Conservation (phyloP, 2,888 invertebrate genomes). For the Eilema caniola region DNA sequence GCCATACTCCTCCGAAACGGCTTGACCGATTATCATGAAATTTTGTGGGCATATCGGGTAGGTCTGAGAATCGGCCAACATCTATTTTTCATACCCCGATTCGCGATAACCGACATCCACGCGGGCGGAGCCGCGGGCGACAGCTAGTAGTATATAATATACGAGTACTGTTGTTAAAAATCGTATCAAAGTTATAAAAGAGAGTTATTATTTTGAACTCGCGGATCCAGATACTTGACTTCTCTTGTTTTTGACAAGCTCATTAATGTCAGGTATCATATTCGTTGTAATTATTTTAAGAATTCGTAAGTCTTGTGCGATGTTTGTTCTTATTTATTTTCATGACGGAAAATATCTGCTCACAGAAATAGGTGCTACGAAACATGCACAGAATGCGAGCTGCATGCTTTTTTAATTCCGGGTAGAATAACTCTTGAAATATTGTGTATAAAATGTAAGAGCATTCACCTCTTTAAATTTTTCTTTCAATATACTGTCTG, state of each 20-base stretch:
- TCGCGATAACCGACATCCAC: too few relatives aligned
- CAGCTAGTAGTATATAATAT: not conserved
- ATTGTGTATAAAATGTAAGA: slow-evolving; percentile 27
- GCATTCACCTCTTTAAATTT: slow-evolving; percentile 20
- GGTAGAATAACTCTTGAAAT: slow-evolving; percentile 24
- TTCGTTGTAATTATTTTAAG: slow-evolving; percentile 7
- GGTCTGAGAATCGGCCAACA: too few relatives aligned
- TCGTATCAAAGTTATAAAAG: slow-evolving; percentile 13
- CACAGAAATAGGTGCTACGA: slow-evolving; percentile 31
- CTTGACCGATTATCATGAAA: too few relatives aligned
- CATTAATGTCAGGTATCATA: slow-evolving; percentile 15
- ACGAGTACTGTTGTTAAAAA: not conserved
- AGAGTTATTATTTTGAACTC: slow-evolving; percentile 6
- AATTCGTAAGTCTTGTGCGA: slow-evolving; percentile 6
- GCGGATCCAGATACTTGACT: too few relatives aligned
- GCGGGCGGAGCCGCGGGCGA: too few relatives aligned
- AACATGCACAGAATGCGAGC: slow-evolving; percentile 32
- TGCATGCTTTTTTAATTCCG: slow-evolving; percentile 34
- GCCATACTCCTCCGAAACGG: too few relatives aligned
- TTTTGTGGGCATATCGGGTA: too few relatives aligned
- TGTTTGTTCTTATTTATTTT: slow-evolving; percentile 18
- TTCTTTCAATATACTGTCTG: slow-evolving; percentile 23
- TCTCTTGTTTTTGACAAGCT: slow-evolving; percentile 18
- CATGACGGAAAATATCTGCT: slow-evolving; percentile 34
- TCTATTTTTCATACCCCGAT: too few relatives aligned